Percentiles rank a stretch among this genome's conserved stretches.
phyloP scores from a whole-genome alignment of 2,888 invertebrate species.

The Asteroscopus sphinx region DNA sequence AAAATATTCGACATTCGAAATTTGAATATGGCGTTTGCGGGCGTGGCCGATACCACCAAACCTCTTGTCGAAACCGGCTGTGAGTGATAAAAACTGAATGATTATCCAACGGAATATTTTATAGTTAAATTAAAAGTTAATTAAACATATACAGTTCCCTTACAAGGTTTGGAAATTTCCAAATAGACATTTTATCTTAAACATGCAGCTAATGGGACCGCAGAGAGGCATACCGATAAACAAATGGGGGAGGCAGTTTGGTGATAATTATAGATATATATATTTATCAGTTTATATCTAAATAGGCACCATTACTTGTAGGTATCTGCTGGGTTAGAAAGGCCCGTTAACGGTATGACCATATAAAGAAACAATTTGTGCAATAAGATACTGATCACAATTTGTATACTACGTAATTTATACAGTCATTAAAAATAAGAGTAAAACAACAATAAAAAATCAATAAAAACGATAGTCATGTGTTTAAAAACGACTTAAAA shows the following conservation, averaged over 20 bases:
- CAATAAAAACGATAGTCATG: too few species aligned
- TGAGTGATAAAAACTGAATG: conserved; percentile 58
- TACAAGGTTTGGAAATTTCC: conserved; percentile 75
- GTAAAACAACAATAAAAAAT: too few species aligned
- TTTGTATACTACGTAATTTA: conserved; percentile 28
- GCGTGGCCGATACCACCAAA: conserved; percentile 52
- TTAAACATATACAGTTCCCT: conserved; percentile 56
- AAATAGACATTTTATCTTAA: conserved; percentile 77
- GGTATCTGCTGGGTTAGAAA: conserved; percentile 20
- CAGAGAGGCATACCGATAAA: conserved; percentile 73
- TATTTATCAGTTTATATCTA: conserved; percentile 61
- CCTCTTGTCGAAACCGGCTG: conserved; percentile 59
- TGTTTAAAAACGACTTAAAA: too few species aligned
- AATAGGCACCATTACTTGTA: conserved; percentile 45
- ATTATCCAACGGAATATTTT: conserved; percentile 51
- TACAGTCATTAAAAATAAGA: not conserved
- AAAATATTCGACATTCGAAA: conserved; percentile 55
- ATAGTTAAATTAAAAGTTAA: conserved; percentile 65
- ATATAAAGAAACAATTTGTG: conserved; percentile 26
- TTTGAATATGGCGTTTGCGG: conserved; percentile 63
- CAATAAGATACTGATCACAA: conserved; percentile 19
- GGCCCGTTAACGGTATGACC: conserved; percentile 18
- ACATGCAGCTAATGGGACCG: conserved; percentile 73
- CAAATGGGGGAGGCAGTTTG: conserved; percentile 78
- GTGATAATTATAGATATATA: conserved; percentile 71